phyloP scores from a whole-genome alignment of 2,113 vertebrate species.

The Galemys pyrenaicus region DNA sequence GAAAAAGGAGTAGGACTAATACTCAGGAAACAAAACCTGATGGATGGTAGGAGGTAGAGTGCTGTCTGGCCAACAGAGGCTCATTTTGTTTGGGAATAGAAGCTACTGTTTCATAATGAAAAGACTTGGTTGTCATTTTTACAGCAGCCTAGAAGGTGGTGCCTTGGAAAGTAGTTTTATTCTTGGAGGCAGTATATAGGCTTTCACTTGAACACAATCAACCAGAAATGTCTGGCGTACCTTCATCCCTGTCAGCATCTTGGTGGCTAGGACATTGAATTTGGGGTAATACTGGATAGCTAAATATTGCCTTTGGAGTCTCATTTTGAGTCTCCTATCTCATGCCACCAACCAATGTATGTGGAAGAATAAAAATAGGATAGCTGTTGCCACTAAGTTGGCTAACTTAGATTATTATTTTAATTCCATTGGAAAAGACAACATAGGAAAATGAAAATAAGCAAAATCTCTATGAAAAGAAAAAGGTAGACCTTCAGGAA shows the following conservation, averaged over 20 bases:
- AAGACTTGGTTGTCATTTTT: background rate
- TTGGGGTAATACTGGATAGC: background rate
- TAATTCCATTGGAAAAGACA: background rate
- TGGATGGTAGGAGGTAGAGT: background rate
- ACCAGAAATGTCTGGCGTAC: background rate
- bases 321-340: background rate
- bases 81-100: background rate
- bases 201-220: background rate
- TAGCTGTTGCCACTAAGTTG: background rate
- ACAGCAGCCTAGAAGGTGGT: background rate
- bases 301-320: background rate
- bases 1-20: background rate
- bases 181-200: background rate
- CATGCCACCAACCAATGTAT: background rate
- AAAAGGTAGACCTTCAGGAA: background rate
- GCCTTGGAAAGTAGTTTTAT: background rate
- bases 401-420: background rate
- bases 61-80: background rate
- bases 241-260: background rate
- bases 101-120: background rate
- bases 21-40: background rate
- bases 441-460: conserved; percentile 30
- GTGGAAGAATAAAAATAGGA: background rate
- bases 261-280: background rate
- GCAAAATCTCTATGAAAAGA: background rate